These are phyloP conservation scores for Zelostemma sp. DNA, from an alignment of 1,140 invertebrate genomes.

Conservation along the genomic window DNA sequence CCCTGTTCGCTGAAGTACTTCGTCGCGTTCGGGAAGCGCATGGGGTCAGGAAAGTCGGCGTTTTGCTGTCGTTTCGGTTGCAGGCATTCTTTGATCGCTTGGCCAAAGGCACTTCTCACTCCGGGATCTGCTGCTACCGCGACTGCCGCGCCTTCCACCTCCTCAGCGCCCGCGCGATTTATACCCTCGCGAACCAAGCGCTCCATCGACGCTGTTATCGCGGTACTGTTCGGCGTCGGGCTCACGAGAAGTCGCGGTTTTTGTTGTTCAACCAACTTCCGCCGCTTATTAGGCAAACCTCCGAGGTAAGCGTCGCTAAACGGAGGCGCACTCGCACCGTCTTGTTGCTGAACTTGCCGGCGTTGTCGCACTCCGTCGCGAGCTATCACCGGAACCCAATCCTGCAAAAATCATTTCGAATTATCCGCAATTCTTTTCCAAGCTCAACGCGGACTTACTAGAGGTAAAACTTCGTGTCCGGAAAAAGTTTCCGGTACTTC, in stretches of 20 bases:
- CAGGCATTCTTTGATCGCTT: conserved; percentile 64
- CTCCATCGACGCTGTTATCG: conserved; percentile 61
- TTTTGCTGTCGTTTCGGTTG: conserved; percentile 55
- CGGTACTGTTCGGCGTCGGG: conserved; percentile 56
- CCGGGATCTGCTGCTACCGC: conserved; percentile 61
- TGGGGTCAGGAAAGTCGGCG: conserved; percentile 62
- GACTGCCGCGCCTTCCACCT: conserved; percentile 62
- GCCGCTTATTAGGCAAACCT: conserved; percentile 84
- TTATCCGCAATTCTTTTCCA: no score
- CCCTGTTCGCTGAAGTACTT: conserved; percentile 62
- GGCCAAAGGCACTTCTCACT: conserved; percentile 65
- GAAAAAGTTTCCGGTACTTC: conserved; percentile 60
- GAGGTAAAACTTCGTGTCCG: conserved; percentile 65
- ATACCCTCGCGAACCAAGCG: conserved; percentile 63
- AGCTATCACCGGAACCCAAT: conserved; percentile 87
- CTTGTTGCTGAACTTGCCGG: conserved; percentile 58
- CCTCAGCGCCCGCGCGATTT: conserved; percentile 57
- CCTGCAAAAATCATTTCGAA: no score
- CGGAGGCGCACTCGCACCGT: conserved; percentile 66
- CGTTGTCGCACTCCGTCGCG: conserved; percentile 78
- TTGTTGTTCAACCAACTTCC: conserved; percentile 76
- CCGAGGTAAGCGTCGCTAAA: conserved; percentile 88
- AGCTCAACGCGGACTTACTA: conserved; percentile 63
- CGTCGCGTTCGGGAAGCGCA: conserved; percentile 65
- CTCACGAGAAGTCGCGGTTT: conserved; percentile 62